phyloP scores from a whole-genome alignment of 2,797 vertebrate species.

The Otus scops region DNA sequence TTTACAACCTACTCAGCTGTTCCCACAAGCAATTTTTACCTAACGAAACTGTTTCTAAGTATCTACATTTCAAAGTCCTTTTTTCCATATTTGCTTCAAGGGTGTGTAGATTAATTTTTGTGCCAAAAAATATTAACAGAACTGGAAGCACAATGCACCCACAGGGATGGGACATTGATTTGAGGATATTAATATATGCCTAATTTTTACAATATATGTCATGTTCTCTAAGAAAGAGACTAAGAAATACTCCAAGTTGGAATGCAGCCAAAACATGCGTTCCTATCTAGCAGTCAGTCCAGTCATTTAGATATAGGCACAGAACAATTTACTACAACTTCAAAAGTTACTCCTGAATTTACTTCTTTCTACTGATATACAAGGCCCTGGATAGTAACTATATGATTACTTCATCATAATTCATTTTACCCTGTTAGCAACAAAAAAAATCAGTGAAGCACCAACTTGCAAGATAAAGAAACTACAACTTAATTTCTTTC shows the following conservation, averaged over 20 bases:
- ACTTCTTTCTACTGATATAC: background rate
- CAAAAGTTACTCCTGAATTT: background rate
- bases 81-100: background rate
- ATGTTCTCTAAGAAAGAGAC: background rate
- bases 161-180: background rate
- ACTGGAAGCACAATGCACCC: background rate
- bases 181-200: background rate
- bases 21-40: background rate
- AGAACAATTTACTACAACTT: background rate
- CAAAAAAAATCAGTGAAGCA: background rate
- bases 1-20: background rate
- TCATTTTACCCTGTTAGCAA: background rate
- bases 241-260: background rate
- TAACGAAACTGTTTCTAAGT: background rate
- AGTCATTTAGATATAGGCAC: background rate
- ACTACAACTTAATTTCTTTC: background rate
- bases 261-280: background rate
- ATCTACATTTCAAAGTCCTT: background rate
- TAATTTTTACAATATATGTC: background rate
- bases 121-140: background rate
- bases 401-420: background rate
- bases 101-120: background rate
- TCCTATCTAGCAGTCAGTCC: accelerated
- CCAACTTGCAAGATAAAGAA: background rate
- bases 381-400: background rate